A percentile compares a stretch with the other conserved stretches of the same genome.
Conservation (phyloP, 2,888 invertebrate species). For the Erannis defoliaria region DNA sequence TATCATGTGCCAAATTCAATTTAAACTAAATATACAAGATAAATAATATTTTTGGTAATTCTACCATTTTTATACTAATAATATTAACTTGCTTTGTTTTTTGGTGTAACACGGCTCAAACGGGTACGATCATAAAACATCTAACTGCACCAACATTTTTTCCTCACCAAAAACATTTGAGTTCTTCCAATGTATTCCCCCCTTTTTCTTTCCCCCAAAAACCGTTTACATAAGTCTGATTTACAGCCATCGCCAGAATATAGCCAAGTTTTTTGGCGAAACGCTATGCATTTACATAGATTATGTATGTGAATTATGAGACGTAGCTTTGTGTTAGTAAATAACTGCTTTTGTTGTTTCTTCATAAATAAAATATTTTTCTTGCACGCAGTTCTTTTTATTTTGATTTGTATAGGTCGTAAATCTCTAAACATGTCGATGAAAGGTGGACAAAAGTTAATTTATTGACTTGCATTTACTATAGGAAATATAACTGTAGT, state of each 20-base stretch:
- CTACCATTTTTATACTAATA: background rate
- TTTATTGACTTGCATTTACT: no score
- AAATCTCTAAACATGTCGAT: background rate
- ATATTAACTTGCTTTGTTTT: no score
- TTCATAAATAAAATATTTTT: conserved; percentile 21
- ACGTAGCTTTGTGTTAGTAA: conserved; percentile 32
- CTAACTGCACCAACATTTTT: conserved; percentile 42
- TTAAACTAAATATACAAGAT: no score
- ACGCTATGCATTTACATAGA: conserved; percentile 73
- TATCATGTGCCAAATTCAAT: no score
- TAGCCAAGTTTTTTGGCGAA: conserved; percentile 71
- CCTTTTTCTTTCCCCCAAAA: conserved; percentile 49
- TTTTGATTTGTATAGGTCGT: background rate
- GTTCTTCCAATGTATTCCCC: conserved; percentile 46
- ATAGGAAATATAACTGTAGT: no score
- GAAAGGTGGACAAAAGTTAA: no score
- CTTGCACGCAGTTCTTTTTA: conserved; percentile 1
- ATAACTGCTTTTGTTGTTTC: conserved; percentile 35
- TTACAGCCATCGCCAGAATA: conserved; percentile 59
- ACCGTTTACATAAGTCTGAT: conserved; percentile 72
- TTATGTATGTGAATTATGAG: conserved; percentile 52
- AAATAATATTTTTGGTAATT: no score
- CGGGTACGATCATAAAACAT: no score
- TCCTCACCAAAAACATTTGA: conserved; percentile 46
- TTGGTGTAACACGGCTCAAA: no score